phyloP scores from a whole-genome alignment of 2,797 vertebrate genomes.

The Centroberyx gerrardi region DNA sequence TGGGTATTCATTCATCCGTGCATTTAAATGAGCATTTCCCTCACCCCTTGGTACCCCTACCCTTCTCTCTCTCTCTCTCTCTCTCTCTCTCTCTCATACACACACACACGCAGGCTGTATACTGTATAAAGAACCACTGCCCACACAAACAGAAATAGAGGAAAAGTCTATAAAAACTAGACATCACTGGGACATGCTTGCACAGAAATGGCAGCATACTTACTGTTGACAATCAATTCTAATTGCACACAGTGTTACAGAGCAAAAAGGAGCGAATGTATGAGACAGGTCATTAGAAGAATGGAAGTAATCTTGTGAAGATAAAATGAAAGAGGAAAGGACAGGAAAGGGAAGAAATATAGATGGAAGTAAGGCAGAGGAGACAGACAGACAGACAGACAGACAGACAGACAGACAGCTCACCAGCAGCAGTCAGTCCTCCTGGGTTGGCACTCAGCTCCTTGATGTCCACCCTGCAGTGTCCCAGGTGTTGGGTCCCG shows the following conservation, averaged over 20 bases:
- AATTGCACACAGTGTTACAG: slow-evolving; percentile 33
- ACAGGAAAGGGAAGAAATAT: not conserved
- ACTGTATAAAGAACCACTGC: slow-evolving; percentile 16
- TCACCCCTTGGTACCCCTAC: slow-evolving; percentile 25
- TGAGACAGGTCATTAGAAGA: not conserved
- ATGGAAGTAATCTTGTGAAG: not conserved
- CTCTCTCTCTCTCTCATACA: not conserved
- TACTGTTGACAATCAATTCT: slow-evolving; percentile 6
- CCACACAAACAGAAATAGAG: slow-evolving; percentile 28
- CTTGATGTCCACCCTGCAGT: slow-evolving; percentile 83
- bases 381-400: slow-evolving; percentile 46
- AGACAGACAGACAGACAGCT: slow-evolving; percentile 57
- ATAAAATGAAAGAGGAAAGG: not conserved
- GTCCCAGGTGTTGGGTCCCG: slow-evolving; percentile 75
- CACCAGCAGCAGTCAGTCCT: slow-evolving; percentile 78
- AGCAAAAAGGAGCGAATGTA: slow-evolving; percentile 32
- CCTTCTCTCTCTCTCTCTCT: slow-evolving; percentile 11
- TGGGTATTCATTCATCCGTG: slow-evolving; percentile 27
- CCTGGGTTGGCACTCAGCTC: slow-evolving; percentile 74
- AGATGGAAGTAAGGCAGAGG: not conserved
- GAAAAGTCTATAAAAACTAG: slow-evolving; percentile 25
- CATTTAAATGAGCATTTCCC: slow-evolving; percentile 23
- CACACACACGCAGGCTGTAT: slow-evolving; percentile 2
- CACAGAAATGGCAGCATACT: not conserved
- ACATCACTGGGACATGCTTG: slow-evolving; percentile 16